These are phyloP conservation scores for Columba livia DNA, from an alignment of 2,113 vertebrate species.

Conservation along the genomic window DNA sequence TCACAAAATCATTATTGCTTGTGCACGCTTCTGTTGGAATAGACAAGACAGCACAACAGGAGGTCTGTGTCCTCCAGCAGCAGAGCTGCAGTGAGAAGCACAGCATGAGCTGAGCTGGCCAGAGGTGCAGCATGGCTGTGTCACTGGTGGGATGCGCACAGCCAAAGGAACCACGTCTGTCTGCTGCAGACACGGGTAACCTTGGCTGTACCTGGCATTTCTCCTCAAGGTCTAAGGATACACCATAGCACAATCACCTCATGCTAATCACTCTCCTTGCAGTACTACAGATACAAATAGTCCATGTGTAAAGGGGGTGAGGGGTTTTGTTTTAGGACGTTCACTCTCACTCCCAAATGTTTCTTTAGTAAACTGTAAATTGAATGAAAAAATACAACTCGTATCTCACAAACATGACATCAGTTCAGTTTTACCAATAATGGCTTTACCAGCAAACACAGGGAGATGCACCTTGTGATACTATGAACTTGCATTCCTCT, in stretches of 20 bases:
- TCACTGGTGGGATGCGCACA: background rate
- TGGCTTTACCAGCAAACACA: background rate
- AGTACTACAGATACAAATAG: background rate
- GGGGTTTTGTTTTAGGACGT: background rate
- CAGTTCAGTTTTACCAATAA: background rate
- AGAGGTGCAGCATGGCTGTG: background rate
- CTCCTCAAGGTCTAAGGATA: background rate
- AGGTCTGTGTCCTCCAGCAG: background rate
- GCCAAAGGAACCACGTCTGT: background rate
- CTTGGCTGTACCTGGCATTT: background rate
- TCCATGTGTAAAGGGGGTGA: background rate
- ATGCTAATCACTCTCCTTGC: background rate
- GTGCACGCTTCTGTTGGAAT: background rate
- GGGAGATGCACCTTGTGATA: background rate
- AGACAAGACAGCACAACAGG: background rate
- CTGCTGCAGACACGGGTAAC: background rate
- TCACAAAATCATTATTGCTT: background rate
- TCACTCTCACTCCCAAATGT: background rate
- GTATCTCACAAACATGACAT: background rate
- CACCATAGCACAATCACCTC: fast-evolving
- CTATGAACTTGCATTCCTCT: background rate
- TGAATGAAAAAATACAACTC: background rate
- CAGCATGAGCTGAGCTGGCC: background rate
- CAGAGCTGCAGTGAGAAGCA: background rate
- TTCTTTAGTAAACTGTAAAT: background rate